Percentiles rank a stretch among this genome's conserved stretches.
phyloP scores from a whole-genome alignment of 2,113 vertebrate genomes.

The Tylochromis polylepis region DNA sequence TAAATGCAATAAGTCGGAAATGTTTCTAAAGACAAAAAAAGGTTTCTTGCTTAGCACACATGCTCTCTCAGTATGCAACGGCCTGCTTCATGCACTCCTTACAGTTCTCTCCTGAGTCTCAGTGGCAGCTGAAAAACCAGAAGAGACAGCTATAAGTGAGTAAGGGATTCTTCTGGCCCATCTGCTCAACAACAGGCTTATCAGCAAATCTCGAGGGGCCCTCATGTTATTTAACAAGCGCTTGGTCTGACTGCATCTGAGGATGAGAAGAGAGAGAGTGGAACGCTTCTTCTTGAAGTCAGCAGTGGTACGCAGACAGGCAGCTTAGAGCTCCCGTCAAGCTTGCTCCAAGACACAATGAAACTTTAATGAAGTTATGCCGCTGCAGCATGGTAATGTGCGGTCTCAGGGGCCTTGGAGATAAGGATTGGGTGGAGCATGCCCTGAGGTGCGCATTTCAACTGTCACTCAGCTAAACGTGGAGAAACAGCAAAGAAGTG shows the following conservation, averaged over 20 bases:
- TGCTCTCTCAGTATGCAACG: neutral
- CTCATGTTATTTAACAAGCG: conserved; percentile 28
- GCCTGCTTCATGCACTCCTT: neutral
- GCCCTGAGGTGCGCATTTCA: conserved; percentile 13
- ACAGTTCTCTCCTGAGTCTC: neutral
- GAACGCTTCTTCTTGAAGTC: neutral
- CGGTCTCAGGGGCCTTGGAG: neutral
- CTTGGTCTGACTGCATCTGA: neutral
- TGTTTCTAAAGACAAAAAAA: neutral
- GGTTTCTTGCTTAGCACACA: too few species aligned
- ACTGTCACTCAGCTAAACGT: neutral
- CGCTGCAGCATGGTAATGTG: conserved; percentile 19
- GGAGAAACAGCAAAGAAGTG: neutral
- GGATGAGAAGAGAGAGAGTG: neutral
- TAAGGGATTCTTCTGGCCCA: neutral
- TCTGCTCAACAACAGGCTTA: neutral
- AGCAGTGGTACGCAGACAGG: neutral
- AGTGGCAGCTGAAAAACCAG: conserved; percentile 3
- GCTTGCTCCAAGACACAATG: conserved; percentile 43
- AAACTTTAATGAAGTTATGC: conserved; percentile 54
- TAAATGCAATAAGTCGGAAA: neutral
- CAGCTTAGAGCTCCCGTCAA: conserved; percentile 28
- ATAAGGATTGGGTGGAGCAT: conserved; percentile 12
- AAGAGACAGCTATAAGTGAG: conserved; percentile 22
- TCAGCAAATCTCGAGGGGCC: conserved; percentile 16